Conservation (phyloP, 2,888 invertebrate species). For the Ditula angustiorana region DNA sequence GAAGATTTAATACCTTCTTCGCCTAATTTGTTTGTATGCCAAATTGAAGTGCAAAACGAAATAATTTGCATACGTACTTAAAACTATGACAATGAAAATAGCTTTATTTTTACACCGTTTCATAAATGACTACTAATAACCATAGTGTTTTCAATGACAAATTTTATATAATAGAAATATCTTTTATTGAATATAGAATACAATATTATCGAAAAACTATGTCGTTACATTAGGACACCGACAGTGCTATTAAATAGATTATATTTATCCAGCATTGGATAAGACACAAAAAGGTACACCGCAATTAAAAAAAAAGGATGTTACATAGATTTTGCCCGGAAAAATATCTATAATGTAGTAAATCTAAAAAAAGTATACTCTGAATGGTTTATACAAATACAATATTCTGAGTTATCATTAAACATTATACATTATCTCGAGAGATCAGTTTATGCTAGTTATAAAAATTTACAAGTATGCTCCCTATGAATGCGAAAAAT, state of each 20-base stretch:
- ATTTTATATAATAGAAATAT: conserved; percentile 83
- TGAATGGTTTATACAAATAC: conserved; percentile 82
- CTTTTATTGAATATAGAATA: conserved; percentile 84
- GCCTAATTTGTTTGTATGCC: conserved; percentile 79
- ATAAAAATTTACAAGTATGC: conserved; percentile 83
- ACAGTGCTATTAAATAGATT: conserved; percentile 77
- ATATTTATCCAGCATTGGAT: conserved; percentile 75
- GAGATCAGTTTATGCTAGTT: conserved; percentile 84
- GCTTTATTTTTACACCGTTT: conserved; percentile 77
- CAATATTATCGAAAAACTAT: conserved; percentile 84
- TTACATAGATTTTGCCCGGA: conserved; percentile 72
- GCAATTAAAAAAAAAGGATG: conserved; percentile 62
- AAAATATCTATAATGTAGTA: conserved; percentile 74
- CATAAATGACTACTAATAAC: conserved; percentile 81
- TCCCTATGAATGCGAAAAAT: conserved; percentile 75
- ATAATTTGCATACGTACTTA: conserved; percentile 79
- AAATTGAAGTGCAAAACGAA: conserved; percentile 82
- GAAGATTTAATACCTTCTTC: conserved; percentile 69
- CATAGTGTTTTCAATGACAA: conserved; percentile 81
- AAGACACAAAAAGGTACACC: conserved; percentile 66
- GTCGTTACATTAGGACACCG: conserved; percentile 80
- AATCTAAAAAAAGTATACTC: conserved; percentile 78
- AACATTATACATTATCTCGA: conserved; percentile 81
- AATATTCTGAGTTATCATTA: conserved; percentile 80
- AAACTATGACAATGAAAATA: conserved; percentile 83